phyloP scores from a whole-genome alignment of 2,888 invertebrate species.

The Amitus sp. region DNA sequence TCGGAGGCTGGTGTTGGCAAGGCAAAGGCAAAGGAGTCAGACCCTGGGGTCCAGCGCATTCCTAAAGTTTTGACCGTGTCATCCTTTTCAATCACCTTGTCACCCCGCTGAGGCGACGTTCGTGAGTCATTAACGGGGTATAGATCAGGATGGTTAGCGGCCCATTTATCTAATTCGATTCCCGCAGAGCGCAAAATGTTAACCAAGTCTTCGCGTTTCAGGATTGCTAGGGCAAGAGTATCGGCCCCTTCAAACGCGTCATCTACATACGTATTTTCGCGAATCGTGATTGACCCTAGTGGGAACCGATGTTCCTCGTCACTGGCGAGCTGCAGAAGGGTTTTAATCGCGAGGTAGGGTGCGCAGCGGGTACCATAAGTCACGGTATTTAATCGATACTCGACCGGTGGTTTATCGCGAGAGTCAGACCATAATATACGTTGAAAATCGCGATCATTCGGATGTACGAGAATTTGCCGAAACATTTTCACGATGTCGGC shows the following conservation, averaged over 20 bases:
- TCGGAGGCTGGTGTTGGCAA: too few species aligned
- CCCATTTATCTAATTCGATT: conserved; percentile 2
- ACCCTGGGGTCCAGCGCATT: background rate
- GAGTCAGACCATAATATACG: conserved; percentile 31
- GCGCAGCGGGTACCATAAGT: background rate
- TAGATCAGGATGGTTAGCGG: background rate
- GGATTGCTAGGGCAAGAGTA: too few species aligned
- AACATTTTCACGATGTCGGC: conserved; percentile 29
- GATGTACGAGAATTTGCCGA: conserved; percentile 7
- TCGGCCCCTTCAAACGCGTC: background rate
- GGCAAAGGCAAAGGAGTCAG: background rate
- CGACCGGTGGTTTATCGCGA: conserved; percentile 3
- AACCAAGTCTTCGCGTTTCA: too few species aligned
- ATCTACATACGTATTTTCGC: background rate
- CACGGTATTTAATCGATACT: conserved; percentile 1
- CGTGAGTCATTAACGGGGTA: too few species aligned
- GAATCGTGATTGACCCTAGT: background rate
- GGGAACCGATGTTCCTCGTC: conserved; percentile 2
- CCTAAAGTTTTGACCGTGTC: background rate
- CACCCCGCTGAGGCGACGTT: too few species aligned
- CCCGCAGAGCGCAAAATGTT: background rate
- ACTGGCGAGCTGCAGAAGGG: background rate
- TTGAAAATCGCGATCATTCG: conserved; percentile 12
- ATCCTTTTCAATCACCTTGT: too few species aligned
- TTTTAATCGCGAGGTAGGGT: background rate